Base-by-base conservation (phyloP, 2,113 vertebrate species). In the Nibea albiflora region DNA sequence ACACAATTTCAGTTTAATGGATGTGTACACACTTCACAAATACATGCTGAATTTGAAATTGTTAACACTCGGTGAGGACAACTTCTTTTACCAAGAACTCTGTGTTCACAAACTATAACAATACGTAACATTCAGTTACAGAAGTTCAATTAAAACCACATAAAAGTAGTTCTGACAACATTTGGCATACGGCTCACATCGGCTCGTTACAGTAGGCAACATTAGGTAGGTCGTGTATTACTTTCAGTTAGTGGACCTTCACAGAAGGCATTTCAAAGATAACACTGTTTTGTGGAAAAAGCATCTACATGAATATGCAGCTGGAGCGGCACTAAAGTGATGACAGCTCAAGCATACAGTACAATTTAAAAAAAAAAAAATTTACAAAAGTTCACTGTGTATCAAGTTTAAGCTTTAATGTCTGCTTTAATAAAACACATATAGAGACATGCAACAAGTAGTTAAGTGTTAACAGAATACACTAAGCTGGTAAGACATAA, bases 401-500 rank as follows among this genome's bases (percentile, higher is more conserved):
- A 39, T 81, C 26, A 76, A 60, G 73, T 67, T 89, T 39, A 80
- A 72, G 44, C 61, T 86, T 81, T 47, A 71, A 53, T 53, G 24
- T 35, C 47, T 57, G 16, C 12, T 57, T 15, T 57, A 28, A 72
- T 68, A 47, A 76, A 52, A 65, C 60, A 63, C 61, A 63, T 3
- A 75, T 44, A 73, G 39, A 73, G 22, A 73, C 84, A 85, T 87
- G 86, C 86, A 86, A 74, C 44, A 56, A 57, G 35, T 9, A 39
- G 35, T 39, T 39, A 39, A 64, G n/a, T 64, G 68, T 46, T n/a
- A 62, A 62, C 64, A 73, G 5, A 52, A 52, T 76, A 74, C 65
- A 86, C 26, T 78, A 46, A 47, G 77, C 20, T 68, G 47, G 89
- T 92, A 94, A 94, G 91, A 95, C 91, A 90, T 92, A 68, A 83